Percentiles rank a stretch among this genome's conserved stretches.
These are phyloP conservation scores for Tachysurus fulvidraco DNA, from an alignment of 2,113 vertebrate species.

Conservation along the genomic window DNA sequence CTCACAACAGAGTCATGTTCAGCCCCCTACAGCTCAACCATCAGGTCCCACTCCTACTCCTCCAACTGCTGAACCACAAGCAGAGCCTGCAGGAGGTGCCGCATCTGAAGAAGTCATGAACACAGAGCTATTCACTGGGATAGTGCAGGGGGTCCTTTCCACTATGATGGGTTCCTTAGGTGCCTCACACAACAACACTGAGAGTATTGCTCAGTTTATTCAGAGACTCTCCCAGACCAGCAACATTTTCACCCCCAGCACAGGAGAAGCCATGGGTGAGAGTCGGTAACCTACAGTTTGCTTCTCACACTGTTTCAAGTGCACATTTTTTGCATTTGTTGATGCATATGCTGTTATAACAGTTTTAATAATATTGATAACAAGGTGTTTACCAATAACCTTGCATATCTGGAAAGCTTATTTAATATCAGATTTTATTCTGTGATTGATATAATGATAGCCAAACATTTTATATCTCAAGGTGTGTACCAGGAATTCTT, in stretches of 20 bases:
- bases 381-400: not conserved
- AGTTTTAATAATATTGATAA: not conserved
- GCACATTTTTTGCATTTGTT: not conserved
- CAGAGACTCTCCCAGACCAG: slow-evolving; percentile 86
- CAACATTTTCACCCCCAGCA: slow-evolving; percentile 85
- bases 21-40: slow-evolving; percentile 50
- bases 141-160: slow-evolving; percentile 86
- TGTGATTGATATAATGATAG: not conserved
- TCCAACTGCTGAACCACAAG: slow-evolving; percentile 7
- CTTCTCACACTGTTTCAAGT: not conserved
- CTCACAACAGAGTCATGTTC: slow-evolving; percentile 65
- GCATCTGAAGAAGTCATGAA: slow-evolving; percentile 72
- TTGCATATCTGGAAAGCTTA: not conserved
- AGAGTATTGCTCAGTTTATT: slow-evolving; percentile 91
- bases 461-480: not conserved
- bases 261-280: slow-evolving; percentile 80
- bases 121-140: slow-evolving; percentile 86
- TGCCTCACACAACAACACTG: slow-evolving; percentile 81
- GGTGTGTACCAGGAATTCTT: not conserved
- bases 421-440: not conserved
- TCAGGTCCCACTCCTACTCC: slow-evolving; percentile 22
- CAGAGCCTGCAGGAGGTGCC: slow-evolving; percentile 39
- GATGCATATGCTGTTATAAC: not conserved
- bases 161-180: slow-evolving; percentile 88
- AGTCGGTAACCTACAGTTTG: not conserved